A percentile compares a stretch with the other conserved stretches of the same genome.
These are phyloP conservation scores for Himalopsyche kuldschensis DNA, from an alignment of 2,888 invertebrate species.

Conservation along the genomic window DNA sequence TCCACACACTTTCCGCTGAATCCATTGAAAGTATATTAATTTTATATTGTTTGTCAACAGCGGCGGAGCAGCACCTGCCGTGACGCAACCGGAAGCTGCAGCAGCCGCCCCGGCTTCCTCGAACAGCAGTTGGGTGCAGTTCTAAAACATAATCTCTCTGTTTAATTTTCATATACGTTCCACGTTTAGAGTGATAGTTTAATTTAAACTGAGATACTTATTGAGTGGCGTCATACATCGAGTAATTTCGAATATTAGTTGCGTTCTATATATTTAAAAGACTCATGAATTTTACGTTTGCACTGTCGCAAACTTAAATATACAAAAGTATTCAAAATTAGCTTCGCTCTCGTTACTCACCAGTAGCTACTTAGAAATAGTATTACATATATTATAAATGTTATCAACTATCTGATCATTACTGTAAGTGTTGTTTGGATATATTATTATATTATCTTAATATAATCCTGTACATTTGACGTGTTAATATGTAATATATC, in stretches of 20 bases:
- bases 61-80: neutral
- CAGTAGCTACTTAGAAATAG: neutral
- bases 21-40: no score
- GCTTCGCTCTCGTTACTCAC: neutral
- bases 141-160: slow-evolving; percentile 13
- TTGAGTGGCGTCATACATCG: neutral
- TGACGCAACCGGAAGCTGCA: neutral
- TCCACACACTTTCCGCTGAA: no score
- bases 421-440: neutral
- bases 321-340: neutral
- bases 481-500: slow-evolving; percentile 7
- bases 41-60: neutral
- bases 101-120: slow-evolving; percentile 9
- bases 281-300: neutral
- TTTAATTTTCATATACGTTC: neutral
- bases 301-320: neutral
- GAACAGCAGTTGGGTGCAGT: slow-evolving; percentile 39
- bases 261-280: neutral
- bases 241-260: neutral
- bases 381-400: neutral
- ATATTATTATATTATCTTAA: neutral
- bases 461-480: slow-evolving; percentile 4
- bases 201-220: neutral
- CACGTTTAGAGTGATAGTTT: neutral
- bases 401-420: neutral